These are phyloP conservation scores for Mimas tiliae DNA, from an alignment of 2,888 invertebrate genomes.

Conservation along the genomic window DNA sequence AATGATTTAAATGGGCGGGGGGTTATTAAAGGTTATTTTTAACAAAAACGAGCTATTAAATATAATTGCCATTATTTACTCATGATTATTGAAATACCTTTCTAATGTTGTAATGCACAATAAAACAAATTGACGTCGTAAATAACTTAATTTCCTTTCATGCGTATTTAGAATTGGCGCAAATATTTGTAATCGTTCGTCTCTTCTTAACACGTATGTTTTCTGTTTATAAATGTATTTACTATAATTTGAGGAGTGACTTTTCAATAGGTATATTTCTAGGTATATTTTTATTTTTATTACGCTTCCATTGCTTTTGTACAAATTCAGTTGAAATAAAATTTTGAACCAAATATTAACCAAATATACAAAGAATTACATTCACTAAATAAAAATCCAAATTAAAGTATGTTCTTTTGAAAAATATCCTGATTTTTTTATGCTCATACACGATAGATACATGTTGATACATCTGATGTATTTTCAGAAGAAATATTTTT, in stretches of 20 bases:
- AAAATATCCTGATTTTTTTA: not conserved
- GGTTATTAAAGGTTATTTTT: no score
- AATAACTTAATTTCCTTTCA: not conserved
- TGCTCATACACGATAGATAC: not conserved
- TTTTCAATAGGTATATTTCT: no score
- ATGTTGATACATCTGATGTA: not conserved
- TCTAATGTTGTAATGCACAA: not conserved
- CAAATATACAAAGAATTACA: no score
- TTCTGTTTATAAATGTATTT: not conserved
- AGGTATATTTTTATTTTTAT: no score
- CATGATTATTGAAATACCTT: not conserved
- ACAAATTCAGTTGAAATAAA: no score
- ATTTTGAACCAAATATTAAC: no score
- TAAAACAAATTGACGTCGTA: not conserved
- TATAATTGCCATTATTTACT: not conserved
- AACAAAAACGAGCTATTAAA: no score
- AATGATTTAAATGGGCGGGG: no score
- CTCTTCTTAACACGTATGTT: not conserved
- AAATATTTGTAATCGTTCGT: not conserved
- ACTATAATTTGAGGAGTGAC: no score
- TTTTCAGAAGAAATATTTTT: constrained; percentile 32
- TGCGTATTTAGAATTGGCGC: not conserved
- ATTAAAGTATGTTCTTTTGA: no score
- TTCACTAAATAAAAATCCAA: no score
- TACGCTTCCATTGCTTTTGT: no score